Evolutionary conservation across 2,797 vertebrate species (phyloP).

Genomic region (Danio kyathit): DNA sequence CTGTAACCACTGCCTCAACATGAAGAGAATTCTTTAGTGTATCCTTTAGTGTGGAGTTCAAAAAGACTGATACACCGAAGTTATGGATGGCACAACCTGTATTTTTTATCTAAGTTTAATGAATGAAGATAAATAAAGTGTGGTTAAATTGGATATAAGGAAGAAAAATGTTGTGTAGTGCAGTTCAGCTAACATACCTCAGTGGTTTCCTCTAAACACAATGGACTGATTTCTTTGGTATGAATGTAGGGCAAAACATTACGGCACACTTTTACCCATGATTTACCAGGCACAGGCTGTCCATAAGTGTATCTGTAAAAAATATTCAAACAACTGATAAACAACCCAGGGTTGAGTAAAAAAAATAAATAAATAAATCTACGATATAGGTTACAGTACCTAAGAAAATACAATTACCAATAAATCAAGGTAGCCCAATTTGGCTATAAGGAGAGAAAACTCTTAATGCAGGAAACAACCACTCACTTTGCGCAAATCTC

Average conservation of each 20-base stretch:
- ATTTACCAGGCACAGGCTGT: conserved; percentile 49
- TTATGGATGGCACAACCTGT: conserved; percentile 39
- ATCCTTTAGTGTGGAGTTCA: neutral
- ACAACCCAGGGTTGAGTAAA: too few relatives aligned
- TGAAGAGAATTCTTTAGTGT: neutral
- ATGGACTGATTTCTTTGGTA: rapidly evolving
- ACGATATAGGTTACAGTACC: too few relatives aligned
- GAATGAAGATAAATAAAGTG: neutral
- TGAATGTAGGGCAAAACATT: rapidly evolving
- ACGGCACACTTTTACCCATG: conserved; percentile 43
- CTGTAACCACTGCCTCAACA: conserved; percentile 35
- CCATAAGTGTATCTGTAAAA: conserved; percentile 54
- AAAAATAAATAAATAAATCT: too few relatives aligned
- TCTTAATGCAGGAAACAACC: too few relatives aligned
- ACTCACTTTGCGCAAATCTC: conserved; percentile 57
- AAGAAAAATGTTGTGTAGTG: neutral
- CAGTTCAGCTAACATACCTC: conserved; percentile 1
- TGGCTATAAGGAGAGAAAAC: too few relatives aligned
- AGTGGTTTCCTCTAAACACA: conserved; percentile 31
- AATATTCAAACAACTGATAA: too few relatives aligned
- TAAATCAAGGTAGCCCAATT: too few relatives aligned
- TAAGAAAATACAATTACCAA: too few relatives aligned
- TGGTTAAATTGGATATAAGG: neutral
- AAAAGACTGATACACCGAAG: conserved; percentile 25
- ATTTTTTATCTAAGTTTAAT: neutral